phyloP scores from a whole-genome alignment of 2,888 invertebrate genomes.

The Dioctria rufipes region DNA sequence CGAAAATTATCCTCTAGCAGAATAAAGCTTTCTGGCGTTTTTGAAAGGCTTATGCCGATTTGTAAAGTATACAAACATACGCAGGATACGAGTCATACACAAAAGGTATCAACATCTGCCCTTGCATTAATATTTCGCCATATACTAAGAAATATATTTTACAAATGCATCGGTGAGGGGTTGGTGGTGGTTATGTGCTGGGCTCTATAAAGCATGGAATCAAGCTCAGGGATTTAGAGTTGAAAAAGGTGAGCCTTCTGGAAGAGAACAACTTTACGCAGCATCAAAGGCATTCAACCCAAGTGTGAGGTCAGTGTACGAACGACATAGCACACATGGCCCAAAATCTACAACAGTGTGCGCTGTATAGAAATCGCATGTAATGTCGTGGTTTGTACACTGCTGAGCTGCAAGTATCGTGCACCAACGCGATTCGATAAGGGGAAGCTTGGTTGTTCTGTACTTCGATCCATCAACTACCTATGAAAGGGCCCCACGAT shows the following conservation, averaged over 20 bases:
- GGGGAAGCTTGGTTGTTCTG: conserved; percentile 2
- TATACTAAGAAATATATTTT: not conserved
- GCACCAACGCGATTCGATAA: conserved; percentile 23
- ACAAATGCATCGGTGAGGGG: conserved; percentile 3
- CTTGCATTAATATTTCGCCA: too few relatives aligned
- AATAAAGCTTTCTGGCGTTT: not conserved
- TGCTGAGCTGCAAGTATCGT: conserved; percentile 21
- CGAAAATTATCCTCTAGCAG: not conserved
- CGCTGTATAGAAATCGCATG: not conserved
- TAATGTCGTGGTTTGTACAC: not conserved
- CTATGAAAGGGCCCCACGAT: conserved; percentile 2
- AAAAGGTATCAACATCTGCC: not conserved
- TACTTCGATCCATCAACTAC: not conserved
- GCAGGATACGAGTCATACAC: not conserved
- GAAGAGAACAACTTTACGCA: conserved; percentile 20
- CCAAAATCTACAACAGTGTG: not conserved
- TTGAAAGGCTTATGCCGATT: not conserved
- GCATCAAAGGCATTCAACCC: conserved; percentile 41
- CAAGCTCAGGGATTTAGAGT: not conserved
- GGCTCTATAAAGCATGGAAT: not conserved
- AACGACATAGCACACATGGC: conserved; percentile 6
- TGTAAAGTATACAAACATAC: not conserved
- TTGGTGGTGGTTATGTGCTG: conserved; percentile 14
- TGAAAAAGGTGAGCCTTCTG: not conserved
- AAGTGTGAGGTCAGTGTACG: conserved; percentile 37